Evolutionary conservation across 2,113 vertebrate species (phyloP).

Genomic region (Agelaius tricolor): DNA sequence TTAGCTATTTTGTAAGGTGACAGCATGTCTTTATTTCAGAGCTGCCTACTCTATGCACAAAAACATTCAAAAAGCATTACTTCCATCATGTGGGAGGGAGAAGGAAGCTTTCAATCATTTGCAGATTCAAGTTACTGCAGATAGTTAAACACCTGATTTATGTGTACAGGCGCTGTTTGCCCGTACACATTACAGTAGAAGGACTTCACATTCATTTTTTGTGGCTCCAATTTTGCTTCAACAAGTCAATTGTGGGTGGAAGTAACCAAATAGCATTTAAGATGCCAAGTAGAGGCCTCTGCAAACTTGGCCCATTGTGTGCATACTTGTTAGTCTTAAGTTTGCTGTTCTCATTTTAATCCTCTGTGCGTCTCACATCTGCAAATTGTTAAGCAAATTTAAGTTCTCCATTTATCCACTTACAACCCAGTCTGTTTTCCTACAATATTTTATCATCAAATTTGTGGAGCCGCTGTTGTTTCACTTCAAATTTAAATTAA

Average conservation of each 20-base stretch:
- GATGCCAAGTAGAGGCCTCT: slow-evolving; percentile 56
- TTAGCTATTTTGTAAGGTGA: neutral
- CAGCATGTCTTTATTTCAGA: neutral
- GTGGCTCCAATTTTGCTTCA: slow-evolving; percentile 55
- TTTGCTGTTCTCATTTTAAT: slow-evolving; percentile 51
- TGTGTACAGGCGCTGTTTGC: neutral
- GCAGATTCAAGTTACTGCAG: slow-evolving; percentile 13
- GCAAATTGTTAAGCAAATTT: slow-evolving; percentile 49
- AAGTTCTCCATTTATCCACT: slow-evolving; percentile 27
- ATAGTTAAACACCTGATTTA: slow-evolving; percentile 57
- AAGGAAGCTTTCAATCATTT: slow-evolving; percentile 44
- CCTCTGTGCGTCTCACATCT: slow-evolving; percentile 19
- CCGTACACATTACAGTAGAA: neutral
- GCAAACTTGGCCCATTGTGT: slow-evolving; percentile 2
- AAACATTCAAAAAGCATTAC: neutral
- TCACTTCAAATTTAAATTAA: neutral
- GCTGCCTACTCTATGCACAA: neutral
- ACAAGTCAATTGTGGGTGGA: slow-evolving; percentile 37
- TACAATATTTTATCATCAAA: neutral
- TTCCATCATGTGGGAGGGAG: neutral
- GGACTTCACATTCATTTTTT: slow-evolving; percentile 28
- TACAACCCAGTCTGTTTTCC: neutral
- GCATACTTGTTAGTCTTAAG: neutral
- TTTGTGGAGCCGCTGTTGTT: neutral
- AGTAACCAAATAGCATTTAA: slow-evolving; percentile 29